A percentile compares a stretch with the other conserved stretches of the same genome.
phyloP scores from a whole-genome alignment of 2,797 vertebrate genomes.

The Meda fulgida region DNA sequence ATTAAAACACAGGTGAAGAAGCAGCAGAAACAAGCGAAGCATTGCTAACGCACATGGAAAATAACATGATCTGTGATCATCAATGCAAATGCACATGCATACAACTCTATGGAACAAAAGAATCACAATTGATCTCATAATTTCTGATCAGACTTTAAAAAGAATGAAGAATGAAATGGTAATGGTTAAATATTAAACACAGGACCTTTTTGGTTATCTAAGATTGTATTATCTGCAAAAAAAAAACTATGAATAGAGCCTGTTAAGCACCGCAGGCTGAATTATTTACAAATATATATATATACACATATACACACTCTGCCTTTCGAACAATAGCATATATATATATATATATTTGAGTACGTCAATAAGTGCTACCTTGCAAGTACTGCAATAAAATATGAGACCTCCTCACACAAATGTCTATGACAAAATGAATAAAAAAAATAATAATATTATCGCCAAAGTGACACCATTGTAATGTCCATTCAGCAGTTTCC shows the following conservation, averaged over 20 bases:
- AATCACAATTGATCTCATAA: not conserved
- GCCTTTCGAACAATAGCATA: no score
- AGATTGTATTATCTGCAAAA: not conserved
- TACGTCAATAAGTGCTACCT: not conserved
- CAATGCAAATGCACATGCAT: no score
- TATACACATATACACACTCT: no score
- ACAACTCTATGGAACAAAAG: no score
- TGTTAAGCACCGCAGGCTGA: not conserved
- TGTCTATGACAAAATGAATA: not conserved
- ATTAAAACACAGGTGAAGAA: not conserved
- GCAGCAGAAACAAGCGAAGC: not conserved
- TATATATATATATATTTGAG: not conserved
- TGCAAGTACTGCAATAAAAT: not conserved
- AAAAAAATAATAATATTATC: constrained; percentile 25
- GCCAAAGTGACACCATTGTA: constrained; percentile 48
- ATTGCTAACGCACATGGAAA: not conserved
- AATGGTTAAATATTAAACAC: no score
- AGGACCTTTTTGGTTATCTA: no score
- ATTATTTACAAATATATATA: not conserved
- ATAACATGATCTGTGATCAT: not conserved
- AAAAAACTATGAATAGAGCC: not conserved
- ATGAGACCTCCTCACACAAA: not conserved
- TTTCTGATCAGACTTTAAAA: not conserved
- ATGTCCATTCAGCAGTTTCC: constrained; percentile 37
- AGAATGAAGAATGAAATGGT: no score